These are phyloP conservation scores for Archegozetes longisetosus DNA, from an alignment of 1,140 invertebrate species.

Conservation along the genomic window DNA sequence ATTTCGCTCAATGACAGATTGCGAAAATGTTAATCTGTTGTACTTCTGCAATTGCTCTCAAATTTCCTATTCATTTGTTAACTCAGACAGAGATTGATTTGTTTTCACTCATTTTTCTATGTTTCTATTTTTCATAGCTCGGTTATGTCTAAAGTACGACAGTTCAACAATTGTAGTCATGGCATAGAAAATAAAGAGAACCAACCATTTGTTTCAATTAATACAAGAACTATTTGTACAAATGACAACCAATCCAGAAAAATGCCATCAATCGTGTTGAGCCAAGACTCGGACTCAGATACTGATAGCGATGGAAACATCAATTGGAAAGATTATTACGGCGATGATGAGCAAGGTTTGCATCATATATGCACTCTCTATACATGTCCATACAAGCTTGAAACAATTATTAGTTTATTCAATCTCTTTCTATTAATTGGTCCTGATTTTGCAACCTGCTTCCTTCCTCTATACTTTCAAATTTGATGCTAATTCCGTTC, in stretches of 20 bases:
- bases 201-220: neutral
- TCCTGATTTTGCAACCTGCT: too few species aligned
- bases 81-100: too few species aligned
- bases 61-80: too few species aligned
- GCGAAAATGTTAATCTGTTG: too few species aligned
- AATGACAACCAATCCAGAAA: neutral
- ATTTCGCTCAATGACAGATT: too few species aligned
- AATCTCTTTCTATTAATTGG: constrained; percentile 7
- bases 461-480: too few species aligned
- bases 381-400: neutral
- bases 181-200: neutral
- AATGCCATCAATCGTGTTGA: neutral
- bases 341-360: constrained; percentile 24
- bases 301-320: constrained; percentile 20
- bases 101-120: too few species aligned
- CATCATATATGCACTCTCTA: neutral
- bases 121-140: neutral
- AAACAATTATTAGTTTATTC: constrained; percentile 7
- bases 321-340: constrained; percentile 24
- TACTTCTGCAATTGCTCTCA: too few species aligned
- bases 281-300: constrained; percentile 14
- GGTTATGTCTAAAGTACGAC: constrained; percentile 8
- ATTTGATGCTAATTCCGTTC: too few species aligned
- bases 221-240: neutral
- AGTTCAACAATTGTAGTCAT: constrained; percentile 11